Conservation (phyloP, 2,888 invertebrate species). For the Rutpela maculata region DNA sequence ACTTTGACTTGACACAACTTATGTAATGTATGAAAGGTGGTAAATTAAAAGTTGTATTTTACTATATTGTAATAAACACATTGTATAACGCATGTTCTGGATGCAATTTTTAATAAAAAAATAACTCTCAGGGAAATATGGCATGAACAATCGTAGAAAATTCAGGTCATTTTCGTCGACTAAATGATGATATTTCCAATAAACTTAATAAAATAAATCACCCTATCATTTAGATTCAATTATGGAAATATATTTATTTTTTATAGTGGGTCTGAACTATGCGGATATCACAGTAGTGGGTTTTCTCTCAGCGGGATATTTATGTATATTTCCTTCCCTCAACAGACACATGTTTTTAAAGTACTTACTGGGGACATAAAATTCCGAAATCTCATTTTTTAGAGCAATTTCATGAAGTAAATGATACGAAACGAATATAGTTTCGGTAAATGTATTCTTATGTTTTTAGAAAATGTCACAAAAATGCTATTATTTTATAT, state of each 20-base stretch:
- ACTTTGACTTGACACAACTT: no score
- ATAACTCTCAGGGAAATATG: no score
- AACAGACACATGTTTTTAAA: constrained; percentile 66
- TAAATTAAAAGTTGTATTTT: no score
- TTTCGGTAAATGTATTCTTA: constrained; percentile 73
- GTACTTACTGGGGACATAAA: constrained; percentile 67
- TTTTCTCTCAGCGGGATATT: constrained; percentile 56
- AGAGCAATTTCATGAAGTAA: constrained; percentile 72
- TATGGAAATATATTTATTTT: constrained; percentile 51
- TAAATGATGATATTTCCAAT: not conserved
- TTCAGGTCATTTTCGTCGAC: not conserved
- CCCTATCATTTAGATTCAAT: constrained; percentile 39
- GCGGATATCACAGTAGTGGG: constrained; percentile 40
- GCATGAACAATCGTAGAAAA: no score
- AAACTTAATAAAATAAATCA: constrained; percentile 26
- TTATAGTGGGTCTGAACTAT: constrained; percentile 46
- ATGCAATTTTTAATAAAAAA: no score
- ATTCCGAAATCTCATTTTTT: constrained; percentile 70
- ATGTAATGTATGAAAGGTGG: no score
- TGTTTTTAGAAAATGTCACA: constrained; percentile 71
- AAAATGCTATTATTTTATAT: constrained; percentile 71
- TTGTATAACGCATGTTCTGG: no score
- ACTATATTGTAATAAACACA: no score
- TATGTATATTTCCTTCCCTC: constrained; percentile 62
- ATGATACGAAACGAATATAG: constrained; percentile 73